phyloP scores from a whole-genome alignment of 1,140 invertebrate genomes.

The Drosophila nannoptera region DNA sequence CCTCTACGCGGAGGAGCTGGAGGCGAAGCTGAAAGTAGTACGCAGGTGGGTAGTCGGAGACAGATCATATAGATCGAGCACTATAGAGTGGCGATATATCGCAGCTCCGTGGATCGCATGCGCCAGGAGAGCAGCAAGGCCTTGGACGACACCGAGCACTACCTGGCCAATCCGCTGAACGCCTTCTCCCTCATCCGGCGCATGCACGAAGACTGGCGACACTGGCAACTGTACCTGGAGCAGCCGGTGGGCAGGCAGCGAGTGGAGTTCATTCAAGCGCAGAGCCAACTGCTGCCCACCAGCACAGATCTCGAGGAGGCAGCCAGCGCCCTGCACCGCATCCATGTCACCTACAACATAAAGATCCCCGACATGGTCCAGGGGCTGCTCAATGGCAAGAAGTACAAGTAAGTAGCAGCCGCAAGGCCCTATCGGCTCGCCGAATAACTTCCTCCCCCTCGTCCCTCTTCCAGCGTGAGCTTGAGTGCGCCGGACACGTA shows the following conservation, averaged over 20 bases:
- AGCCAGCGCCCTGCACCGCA: conserved; percentile 91
- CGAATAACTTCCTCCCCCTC: too few species aligned
- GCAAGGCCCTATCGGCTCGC: too few species aligned
- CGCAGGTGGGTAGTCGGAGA: conserved; percentile 40
- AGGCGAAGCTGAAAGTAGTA: conserved; percentile 52
- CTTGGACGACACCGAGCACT: conserved; percentile 83
- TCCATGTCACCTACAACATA: conserved; percentile 96
- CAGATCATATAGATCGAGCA: neutral
- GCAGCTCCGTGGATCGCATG: conserved; percentile 39
- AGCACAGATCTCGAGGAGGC: conserved; percentile 95
- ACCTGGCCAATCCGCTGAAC: conserved; percentile 67
- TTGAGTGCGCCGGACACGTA: conserved; percentile 45
- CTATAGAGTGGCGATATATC: neutral
- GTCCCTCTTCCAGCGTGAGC: conserved; percentile 33
- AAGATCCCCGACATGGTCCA: conserved; percentile 90
- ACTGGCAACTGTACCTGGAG: conserved; percentile 58
- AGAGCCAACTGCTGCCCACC: conserved; percentile 87
- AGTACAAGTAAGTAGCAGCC: conserved; percentile 83
- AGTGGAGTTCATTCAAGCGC: conserved; percentile 84
- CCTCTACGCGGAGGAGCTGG: conserved; percentile 84
- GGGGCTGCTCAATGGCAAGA: conserved; percentile 91
- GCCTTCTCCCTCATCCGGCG: conserved; percentile 63
- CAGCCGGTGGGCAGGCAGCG: conserved; percentile 69
- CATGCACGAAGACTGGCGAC: conserved; percentile 63
- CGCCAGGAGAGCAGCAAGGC: conserved; percentile 87